A percentile compares a stretch with the other conserved stretches of the same genome.
Evolutionary conservation across 2,797 vertebrate genomes (phyloP).

Genomic region (Poecilia picta): DNA sequence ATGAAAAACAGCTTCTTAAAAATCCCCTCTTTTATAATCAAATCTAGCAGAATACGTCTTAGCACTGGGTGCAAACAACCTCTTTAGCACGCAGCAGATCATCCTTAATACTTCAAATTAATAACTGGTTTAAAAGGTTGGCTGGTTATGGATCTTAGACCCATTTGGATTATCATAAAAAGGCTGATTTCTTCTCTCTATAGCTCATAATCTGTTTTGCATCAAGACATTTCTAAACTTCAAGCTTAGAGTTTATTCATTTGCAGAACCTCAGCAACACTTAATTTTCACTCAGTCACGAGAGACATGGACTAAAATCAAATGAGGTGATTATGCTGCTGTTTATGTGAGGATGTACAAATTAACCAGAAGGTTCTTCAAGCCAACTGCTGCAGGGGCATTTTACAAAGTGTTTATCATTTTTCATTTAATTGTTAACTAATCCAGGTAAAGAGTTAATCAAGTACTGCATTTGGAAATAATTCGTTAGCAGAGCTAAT

Average conservation of each 20-base stretch:
- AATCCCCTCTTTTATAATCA: neutral
- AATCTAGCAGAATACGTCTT: neutral
- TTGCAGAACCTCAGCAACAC: neutral
- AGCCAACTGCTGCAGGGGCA: neutral
- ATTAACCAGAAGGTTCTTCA: neutral
- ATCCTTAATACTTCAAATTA: neutral
- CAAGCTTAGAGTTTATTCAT: neutral
- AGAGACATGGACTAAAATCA: neutral
- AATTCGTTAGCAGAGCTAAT: neutral
- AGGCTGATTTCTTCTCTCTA: neutral
- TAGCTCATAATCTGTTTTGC: neutral
- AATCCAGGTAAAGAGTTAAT: neutral
- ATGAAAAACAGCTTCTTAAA: neutral
- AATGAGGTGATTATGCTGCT: constrained; percentile 3
- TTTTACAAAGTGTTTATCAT: neutral
- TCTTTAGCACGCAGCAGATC: neutral
- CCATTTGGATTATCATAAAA: neutral
- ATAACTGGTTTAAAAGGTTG: neutral
- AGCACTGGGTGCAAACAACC: neutral
- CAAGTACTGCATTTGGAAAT: neutral
- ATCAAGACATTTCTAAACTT: neutral
- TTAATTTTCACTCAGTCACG: constrained; percentile 5
- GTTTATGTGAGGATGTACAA: neutral
- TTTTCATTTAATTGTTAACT: neutral
- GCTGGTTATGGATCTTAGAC: neutral